These are phyloP conservation scores for Caenorhabditis uteleia DNA, from an alignment of 2,888 invertebrate genomes.

Conservation along the genomic window DNA sequence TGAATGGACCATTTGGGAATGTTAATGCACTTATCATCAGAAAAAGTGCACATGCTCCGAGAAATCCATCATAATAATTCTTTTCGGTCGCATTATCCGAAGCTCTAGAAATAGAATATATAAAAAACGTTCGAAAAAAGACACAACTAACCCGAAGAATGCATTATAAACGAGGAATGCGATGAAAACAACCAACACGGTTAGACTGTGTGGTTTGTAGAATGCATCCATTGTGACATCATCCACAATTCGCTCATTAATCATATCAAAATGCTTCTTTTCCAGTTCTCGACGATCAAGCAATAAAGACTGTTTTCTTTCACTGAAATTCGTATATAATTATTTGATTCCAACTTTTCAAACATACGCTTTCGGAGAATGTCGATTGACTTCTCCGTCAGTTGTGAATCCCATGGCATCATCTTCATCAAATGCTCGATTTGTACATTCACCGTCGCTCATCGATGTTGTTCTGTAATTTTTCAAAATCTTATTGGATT, in stretches of 20 bases:
- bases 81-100: slow-evolving; percentile 80
- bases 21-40: slow-evolving; percentile 92
- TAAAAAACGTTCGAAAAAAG: slow-evolving; percentile 67
- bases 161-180: slow-evolving; percentile 89
- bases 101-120: slow-evolving; percentile 75
- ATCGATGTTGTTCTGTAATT: slow-evolving; percentile 8
- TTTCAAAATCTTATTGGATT: too few species aligned
- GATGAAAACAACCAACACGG: slow-evolving; percentile 85
- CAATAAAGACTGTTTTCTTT: too few species aligned
- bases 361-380: slow-evolving; percentile 13
- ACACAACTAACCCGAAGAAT: slow-evolving; percentile 83
- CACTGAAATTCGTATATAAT: too few species aligned
- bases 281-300: slow-evolving; percentile 46
- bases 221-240: slow-evolving; percentile 96
- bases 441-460: slow-evolving; percentile 4
- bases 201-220: slow-evolving; percentile 96
- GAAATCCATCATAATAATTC: slow-evolving; percentile 91
- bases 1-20: slow-evolving; percentile 96
- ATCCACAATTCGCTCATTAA: slow-evolving; percentile 89
- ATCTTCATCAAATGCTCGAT: slow-evolving; percentile 3
- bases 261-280: slow-evolving; percentile 60
- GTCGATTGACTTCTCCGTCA: slow-evolving; percentile 33
- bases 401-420: slow-evolving; percentile 23
- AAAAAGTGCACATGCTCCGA: slow-evolving; percentile 93
- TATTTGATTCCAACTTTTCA: too few species aligned